Evolutionary conservation across 2,797 vertebrate species (phyloP), one percentile per base, ranked within the genome.

Genomic region (Rallus crepitans): DNA sequence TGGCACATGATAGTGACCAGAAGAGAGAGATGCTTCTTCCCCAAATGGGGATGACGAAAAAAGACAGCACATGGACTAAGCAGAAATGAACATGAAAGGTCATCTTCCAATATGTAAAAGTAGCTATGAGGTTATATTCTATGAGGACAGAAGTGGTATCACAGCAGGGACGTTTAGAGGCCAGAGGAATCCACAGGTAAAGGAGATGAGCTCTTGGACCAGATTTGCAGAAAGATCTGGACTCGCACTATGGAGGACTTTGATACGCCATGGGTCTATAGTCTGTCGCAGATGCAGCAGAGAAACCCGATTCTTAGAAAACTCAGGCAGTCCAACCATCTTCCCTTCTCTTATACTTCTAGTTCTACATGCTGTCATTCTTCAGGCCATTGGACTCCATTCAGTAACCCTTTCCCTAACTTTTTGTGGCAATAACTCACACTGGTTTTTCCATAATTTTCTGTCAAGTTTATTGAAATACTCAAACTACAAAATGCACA

Each of bases 11-110:
- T 27, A 31, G 37, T 24, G 57, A 27, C 25, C 28, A 63, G 63
- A 28, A n/a, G n/a, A 71, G 20, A 35, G 30, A 25, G 5, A 35
- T 6, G 15, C 5, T 5, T 52, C 53, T 50, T 63, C 10, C 11
- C 8, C 8, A 5, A 4, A 0, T 2, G 14, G 40, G n/a, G 6
- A 15, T 16, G 47, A 37, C 30, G 15, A 28, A 57, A 61, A 23
- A 9, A 56, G 11, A 72, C 45, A 72, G 55, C 23, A 28, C 31
- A 56, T 30, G 18, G 18, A 48, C 45, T 1, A 16, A 59, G 40
- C 59, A n/a, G 21, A 68, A 8, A n/a, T 23, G 40, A 45, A 40
- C 11, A 13, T 7, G 6, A 33, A 59, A 33, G 7, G 15, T 20
- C 7, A 25, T 25, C 31, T 52, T 78, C 69, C 42, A 61, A n/a